Evolutionary conservation across 2,888 invertebrate species (phyloP).

Genomic region (Chaetogeoica ovagalla): DNA sequence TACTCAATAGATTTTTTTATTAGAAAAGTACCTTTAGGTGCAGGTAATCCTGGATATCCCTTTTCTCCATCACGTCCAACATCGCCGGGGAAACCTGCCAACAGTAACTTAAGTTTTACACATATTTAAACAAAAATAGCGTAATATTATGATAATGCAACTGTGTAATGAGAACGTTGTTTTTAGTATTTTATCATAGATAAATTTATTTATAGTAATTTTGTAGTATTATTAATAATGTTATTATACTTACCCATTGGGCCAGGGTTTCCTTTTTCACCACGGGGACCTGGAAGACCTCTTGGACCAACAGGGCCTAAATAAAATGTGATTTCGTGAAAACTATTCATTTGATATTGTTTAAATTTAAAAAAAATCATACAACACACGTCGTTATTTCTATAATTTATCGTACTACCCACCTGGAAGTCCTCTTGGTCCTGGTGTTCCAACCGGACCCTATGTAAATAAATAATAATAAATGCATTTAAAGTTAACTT

Average conservation of each 20-base stretch:
- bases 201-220: slow-evolving; percentile 54
- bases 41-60: slow-evolving; percentile 64
- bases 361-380: not conserved
- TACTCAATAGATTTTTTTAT: not conserved
- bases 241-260: slow-evolving; percentile 61
- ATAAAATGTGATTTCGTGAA: not conserved
- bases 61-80: slow-evolving; percentile 67
- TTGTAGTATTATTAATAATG: not conserved
- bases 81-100: slow-evolving; percentile 72
- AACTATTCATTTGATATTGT: not conserved
- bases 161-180: too few species aligned
- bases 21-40: slow-evolving; percentile 62
- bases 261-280: slow-evolving; percentile 79
- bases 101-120: slow-evolving; percentile 57
- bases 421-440: slow-evolving; percentile 39
- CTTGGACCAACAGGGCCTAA: slow-evolving; percentile 68
- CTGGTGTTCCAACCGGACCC: slow-evolving; percentile 12
- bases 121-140: too few species aligned
- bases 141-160: too few species aligned
- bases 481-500: not conserved
- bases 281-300: slow-evolving; percentile 76
- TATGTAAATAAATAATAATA: not conserved
- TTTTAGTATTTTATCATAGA: too few species aligned
- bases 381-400: not conserved
- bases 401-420: not conserved